Conservation (phyloP, 2,797 vertebrate genomes). For the Pagetopsis macropterus region DNA sequence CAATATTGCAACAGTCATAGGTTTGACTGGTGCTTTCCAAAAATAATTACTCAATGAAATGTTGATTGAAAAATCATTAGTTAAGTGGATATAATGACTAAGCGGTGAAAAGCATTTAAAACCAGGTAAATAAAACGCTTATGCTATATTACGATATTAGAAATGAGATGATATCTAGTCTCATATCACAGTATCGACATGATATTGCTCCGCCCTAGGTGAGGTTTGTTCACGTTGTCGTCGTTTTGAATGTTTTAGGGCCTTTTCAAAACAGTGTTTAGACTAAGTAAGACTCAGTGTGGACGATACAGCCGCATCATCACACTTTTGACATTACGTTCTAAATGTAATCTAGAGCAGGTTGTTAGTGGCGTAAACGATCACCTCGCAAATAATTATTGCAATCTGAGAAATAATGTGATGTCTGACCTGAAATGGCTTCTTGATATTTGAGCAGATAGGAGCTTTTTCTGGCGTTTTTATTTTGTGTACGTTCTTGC, state of each 20-base stretch:
- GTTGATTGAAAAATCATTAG: no score
- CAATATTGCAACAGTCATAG: no score
- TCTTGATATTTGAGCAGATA: neutral
- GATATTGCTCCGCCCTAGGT: no score
- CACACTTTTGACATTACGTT: neutral
- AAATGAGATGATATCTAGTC: no score
- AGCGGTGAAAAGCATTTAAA: no score
- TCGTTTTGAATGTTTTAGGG: neutral
- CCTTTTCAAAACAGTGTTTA: neutral
- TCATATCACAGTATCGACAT: no score
- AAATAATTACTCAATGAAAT: no score
- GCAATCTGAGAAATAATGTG: neutral
- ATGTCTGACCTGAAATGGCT: neutral
- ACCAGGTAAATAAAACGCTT: no score
- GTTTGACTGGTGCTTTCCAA: no score
- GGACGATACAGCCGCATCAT: neutral
- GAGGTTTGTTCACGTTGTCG: neutral
- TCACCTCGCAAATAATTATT: no score
- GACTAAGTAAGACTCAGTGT: neutral
- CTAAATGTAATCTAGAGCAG: neutral
- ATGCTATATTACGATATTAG: no score
- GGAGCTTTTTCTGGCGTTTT: neutral
- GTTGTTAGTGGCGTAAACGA: neutral
- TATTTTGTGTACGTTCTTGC: neutral
- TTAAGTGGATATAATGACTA: no score